Evolutionary conservation across 2,797 vertebrate species (phyloP), one percentile per base, ranked within the genome.

Genomic region (Buphagus erythrorhynchus): DNA sequence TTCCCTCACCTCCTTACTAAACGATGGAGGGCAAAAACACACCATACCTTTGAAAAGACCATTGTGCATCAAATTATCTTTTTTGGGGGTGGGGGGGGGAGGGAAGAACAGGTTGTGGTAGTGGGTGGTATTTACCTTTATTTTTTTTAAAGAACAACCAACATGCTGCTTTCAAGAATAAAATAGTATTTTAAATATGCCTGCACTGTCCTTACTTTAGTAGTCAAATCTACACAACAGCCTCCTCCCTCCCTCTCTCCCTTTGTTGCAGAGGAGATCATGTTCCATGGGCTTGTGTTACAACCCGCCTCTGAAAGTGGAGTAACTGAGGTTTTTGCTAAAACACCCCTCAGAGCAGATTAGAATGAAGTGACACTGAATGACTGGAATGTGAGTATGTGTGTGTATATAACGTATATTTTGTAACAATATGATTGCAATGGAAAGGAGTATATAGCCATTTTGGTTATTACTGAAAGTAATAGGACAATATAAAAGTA

Each of bases 71-170:
- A 51, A 58, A 67, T 17, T 19, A 33, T 28, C 6, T 35, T 25
- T 35, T 55, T 33, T 22, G 36, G 5, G 17, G 29, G 5, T 1
- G 9, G 5, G 5, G 3, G 8, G 6, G 10, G 3, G 6, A 17
- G 15, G n/a, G 29, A 25, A 40, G 29, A 26, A 42, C 5, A 6
- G 13, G 19, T 35, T 42, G 19, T 42, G 12, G 12, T 63, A 26
- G 20, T 13, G 11, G 17, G 7, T 48, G n/a, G 31, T 38, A 4
- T 54, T 57, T 24, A 3, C 26, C n/a, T n/a, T 31, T 17, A 9
- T 35, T 24, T 65, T 65, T 36, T 22, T 31, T 54, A 54, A n/a
- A 54, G 31, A 36, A 65, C 17, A 54, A 31, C 16, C 20, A 26
- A 13, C 21, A 20, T 36, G 6, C 16, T 66, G 19, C 46, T 76